Evolutionary conservation across 2,888 invertebrate genomes (phyloP), one percentile per base, ranked within the genome.

Genomic region (Diarsia dahlii): DNA sequence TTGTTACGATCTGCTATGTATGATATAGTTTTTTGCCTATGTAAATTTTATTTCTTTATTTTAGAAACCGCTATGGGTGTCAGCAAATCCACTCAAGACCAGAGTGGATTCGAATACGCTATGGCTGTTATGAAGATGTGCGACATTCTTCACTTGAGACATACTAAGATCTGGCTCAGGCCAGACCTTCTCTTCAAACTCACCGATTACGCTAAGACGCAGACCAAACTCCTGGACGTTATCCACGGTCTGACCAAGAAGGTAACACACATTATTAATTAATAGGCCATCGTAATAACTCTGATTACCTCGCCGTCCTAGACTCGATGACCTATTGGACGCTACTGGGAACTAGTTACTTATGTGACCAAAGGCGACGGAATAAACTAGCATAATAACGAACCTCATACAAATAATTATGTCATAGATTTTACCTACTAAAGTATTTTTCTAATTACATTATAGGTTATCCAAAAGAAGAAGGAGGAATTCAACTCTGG

Each of bases 81-180:
- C 0, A 98, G 98, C 88, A 98, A 98, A 92, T 97, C 97, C 83
- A 98, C 98, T 0, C 98, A 98, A 94, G 98, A 98, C 86, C 97
- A 97, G 91, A 98, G 98, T 82, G 98, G 98, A 58, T 98, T 97
- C 89, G 98, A 98, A 93, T 98, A 98, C 88, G 98, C 98, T 0
- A 97, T 98, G 97, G 98, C 98, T 81, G 98, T 98, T 8, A 98
- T 98, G 98, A 98, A 98, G 91, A 98, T 98, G 98, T 98, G 98
- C 89, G 98, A 98, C 88, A 98, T 98, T 87, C 97, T 98, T 0
- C 98, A 98, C 90, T 94, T 98, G 80, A 97, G 98, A 87, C 98
- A 98, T 88, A 98, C 98, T 50, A 98, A 98, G 93, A 94, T 98
- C 71, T 98, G 98, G 97, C 95, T 98, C 74, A 97, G 98, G 90